Evolutionary conservation across 2,888 invertebrate genomes (phyloP).

Genomic region (Eristalis tenax): DNA sequence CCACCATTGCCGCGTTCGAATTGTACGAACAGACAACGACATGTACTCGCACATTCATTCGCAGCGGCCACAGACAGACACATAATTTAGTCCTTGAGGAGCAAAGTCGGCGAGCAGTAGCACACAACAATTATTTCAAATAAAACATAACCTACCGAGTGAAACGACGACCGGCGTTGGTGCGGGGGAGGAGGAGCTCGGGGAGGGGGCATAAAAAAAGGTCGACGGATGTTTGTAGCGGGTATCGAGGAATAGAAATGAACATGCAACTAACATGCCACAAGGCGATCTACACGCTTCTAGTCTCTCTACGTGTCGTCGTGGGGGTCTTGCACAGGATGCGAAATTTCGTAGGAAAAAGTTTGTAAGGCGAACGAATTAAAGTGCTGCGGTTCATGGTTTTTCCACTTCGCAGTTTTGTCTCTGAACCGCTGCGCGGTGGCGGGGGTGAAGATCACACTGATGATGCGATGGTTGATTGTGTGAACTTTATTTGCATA

Average conservation of each 20-base stretch:
- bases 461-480: conserved; percentile 1
- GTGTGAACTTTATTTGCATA: conserved; percentile 71
- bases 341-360: conserved; percentile 65
- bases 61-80: conserved; percentile 48
- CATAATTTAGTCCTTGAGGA: conserved; percentile 70
- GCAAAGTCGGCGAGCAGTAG: conserved; percentile 57
- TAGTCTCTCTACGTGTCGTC: not conserved
- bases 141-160: conserved; percentile 65
- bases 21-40: conserved; percentile 55
- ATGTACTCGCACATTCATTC: conserved; percentile 49
- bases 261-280: conserved; percentile 71
- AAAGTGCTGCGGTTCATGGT: conserved; percentile 73
- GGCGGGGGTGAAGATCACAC: not conserved
- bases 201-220: conserved; percentile 7
- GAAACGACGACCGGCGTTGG: not conserved
- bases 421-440: too few relatives aligned
- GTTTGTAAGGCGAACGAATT: conserved; percentile 65
- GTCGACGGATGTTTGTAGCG: conserved; percentile 27
- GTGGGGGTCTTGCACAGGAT: conserved; percentile 34
- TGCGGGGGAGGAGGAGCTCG: too few relatives aligned
- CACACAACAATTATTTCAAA: conserved; percentile 71
- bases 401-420: conserved; percentile 67
- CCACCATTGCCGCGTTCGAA: conserved; percentile 6
- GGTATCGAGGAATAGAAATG: conserved; percentile 57
- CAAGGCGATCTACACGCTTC: conserved; percentile 39